Evolutionary conservation across 2,113 vertebrate species (phyloP).

Genomic region (Cyphomyrus plagiostoma): DNA sequence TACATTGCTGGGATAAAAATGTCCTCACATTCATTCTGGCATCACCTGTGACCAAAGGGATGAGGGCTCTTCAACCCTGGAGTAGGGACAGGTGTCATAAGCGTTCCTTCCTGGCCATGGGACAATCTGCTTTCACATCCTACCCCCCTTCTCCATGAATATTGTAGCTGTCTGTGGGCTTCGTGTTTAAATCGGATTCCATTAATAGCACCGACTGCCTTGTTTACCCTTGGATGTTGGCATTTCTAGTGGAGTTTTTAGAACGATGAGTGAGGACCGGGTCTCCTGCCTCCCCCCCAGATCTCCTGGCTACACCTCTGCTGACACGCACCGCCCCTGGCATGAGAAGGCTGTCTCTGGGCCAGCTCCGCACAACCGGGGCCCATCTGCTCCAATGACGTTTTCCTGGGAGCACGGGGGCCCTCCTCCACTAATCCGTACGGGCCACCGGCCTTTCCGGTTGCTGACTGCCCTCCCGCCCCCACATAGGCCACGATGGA

Average conservation of each 20-base stretch:
- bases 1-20: background rate
- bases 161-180: constrained; percentile 27
- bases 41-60: constrained; percentile 15
- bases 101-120: constrained; percentile 32
- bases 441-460: background rate
- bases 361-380: background rate
- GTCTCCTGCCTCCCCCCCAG: background rate
- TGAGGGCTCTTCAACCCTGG: constrained; percentile 20
- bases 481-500: background rate
- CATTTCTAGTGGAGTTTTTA: background rate
- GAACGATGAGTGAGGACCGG: background rate
- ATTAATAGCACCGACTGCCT: constrained; percentile 19
- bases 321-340: background rate
- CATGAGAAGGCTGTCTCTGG: background rate
- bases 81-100: constrained; percentile 30
- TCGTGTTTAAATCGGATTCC: constrained; percentile 37
- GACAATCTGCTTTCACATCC: constrained; percentile 31
- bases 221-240: constrained; percentile 32
- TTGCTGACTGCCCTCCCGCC: background rate
- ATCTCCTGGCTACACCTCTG: background rate
- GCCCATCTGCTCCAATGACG: background rate
- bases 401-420: background rate
- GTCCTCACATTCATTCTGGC: background rate
- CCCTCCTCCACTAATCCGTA: background rate
- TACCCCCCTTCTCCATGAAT: constrained; percentile 27